Base-by-base conservation (phyloP, 2,113 vertebrate species). In the Embiotoca jacksoni region DNA sequence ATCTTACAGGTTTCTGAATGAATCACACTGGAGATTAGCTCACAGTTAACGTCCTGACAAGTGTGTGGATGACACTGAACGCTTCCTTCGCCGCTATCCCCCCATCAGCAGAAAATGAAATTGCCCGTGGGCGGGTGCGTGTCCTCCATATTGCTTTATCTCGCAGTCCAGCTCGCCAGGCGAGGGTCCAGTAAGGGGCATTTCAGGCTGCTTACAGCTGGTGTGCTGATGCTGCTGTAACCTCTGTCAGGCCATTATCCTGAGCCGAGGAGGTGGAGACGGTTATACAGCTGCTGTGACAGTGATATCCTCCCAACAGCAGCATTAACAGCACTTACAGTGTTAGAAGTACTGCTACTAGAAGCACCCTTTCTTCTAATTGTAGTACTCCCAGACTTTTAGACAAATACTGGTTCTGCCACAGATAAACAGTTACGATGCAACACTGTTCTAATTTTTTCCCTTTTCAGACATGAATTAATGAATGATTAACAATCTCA, bases 31-130 rank as follows among this genome's bases (percentile, higher is more conserved):
- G 6, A 80, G 47, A 33, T 54, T 31, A 66, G 62, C 47, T 74
- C 47, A 6, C 23, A 55, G 37, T 72, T 41, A 54, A 55, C 15
- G 33, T 30, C 30, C 32, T 66, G 41, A 64, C 74, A 41, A 37
- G 47, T 44, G 72, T 70, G 71, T 57, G 6, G 49, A 2, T 4
- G 23, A 23, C 23, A 23, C 23, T 23, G 23, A 23, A 1, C 3
- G 54, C 47, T 35, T 41, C 41, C 36, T 9, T 23, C 0, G 4
- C n/a, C 31, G 8, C 8, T 6, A 35, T 5, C 46, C 46, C 44
- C 5, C 52, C 58, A 63, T 82, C 78, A 84, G 81, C 78, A 77
- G 67, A 72, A 80, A 77, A 35, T 62, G 16, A 73, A 75, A 81
- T 72, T 41, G 63, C 23, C 35, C n/a, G 71, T 67, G 81, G 78